Evolutionary conservation across 2,113 vertebrate genomes (phyloP).

Genomic region (Spea multiplicata): DNA sequence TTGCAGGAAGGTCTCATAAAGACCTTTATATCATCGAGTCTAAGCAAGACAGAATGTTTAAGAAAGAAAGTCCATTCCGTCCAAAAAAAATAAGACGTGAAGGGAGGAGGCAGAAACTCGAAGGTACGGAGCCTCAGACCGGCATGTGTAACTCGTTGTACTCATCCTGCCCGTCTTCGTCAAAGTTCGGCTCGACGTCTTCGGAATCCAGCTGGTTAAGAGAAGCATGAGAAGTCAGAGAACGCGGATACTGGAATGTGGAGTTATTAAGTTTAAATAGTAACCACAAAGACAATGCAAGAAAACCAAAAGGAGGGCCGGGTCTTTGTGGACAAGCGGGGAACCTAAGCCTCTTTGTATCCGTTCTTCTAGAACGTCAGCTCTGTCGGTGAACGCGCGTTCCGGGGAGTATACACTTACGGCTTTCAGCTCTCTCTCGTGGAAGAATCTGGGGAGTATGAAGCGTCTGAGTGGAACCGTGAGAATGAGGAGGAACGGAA

Average conservation of each 20-base stretch:
- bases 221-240: neutral
- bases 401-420: slow-evolving; percentile 62
- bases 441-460: slow-evolving; percentile 86
- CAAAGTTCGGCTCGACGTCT: slow-evolving; percentile 90
- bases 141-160: slow-evolving; percentile 98
- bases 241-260: too few species aligned
- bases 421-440: slow-evolving; percentile 91
- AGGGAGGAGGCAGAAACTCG: neutral
- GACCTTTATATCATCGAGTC: too few species aligned
- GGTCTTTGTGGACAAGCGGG: too few species aligned
- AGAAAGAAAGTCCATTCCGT: neutral
- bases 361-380: too few species aligned
- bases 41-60: too few species aligned
- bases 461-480: slow-evolving; percentile 91
- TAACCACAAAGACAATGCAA: neutral
- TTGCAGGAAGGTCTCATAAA: too few species aligned
- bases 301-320: too few species aligned
- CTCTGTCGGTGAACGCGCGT: too few species aligned
- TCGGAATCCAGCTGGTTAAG: slow-evolving; percentile 84
- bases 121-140: slow-evolving; percentile 65
- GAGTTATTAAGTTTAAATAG: neutral
- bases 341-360: too few species aligned
- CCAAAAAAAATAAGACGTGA: neutral
- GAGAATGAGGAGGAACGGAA: slow-evolving; percentile 96
- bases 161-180: slow-evolving; percentile 90